Percentiles rank a stretch among this genome's conserved stretches.
Evolutionary conservation across 2,888 invertebrate genomes (phyloP).

Genomic region (Tiliacea aurago): DNA sequence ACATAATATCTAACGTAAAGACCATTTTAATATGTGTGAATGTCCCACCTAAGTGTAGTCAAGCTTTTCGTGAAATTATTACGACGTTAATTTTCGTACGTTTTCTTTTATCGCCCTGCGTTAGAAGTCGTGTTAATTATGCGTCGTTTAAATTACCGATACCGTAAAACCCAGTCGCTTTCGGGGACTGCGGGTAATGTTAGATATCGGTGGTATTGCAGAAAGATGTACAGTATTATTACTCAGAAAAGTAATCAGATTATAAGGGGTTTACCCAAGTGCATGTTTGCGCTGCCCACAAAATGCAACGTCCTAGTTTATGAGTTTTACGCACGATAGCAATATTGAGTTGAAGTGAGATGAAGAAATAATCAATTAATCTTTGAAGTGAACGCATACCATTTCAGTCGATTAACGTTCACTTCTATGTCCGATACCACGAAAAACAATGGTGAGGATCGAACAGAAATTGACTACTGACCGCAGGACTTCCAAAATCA

Average conservation of each 20-base stretch:
- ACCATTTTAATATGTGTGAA: too few relatives aligned
- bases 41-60: background rate
- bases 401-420: background rate
- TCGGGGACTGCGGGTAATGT: slow-evolving; percentile 49
- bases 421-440: background rate
- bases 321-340: background rate
- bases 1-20: too few relatives aligned
- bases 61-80: slow-evolving; percentile 5
- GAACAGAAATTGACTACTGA: background rate
- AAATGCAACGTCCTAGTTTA: background rate
- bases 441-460: background rate
- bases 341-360: background rate
- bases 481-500: background rate
- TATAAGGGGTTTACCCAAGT: background rate
- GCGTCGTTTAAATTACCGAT: slow-evolving; percentile 58
- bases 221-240: slow-evolving; percentile 37
- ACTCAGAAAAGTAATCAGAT: background rate
- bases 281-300: background rate
- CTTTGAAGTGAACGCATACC: background rate
- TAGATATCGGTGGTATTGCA: slow-evolving; percentile 31
- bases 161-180: slow-evolving; percentile 54
- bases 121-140: slow-evolving; percentile 54
- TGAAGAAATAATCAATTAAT: background rate
- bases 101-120: slow-evolving; percentile 33
- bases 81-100: slow-evolving; percentile 10